Evolutionary conservation across 2,113 vertebrate species (phyloP), one percentile per base, ranked within the genome.

Genomic region (Semnornis frantzii): DNA sequence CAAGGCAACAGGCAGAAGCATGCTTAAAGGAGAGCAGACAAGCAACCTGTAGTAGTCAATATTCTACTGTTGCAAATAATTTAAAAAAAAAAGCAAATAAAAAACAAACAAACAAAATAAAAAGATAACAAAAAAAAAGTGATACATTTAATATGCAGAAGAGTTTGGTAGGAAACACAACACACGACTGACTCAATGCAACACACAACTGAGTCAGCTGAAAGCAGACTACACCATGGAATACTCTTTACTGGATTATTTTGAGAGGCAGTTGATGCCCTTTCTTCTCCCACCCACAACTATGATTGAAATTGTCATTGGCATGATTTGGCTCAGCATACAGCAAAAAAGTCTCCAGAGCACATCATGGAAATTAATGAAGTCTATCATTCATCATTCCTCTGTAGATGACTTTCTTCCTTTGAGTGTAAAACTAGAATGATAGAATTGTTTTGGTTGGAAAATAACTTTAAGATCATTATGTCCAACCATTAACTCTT

Each of bases 271-370:
- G 60, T 6, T 5, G 28, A 14, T 34, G 39, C 5, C 8, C 6
- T 12, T 66, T 46, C 62, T 74, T 62, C 8, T 27, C 20, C 4
- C 9, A 5, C 6, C n/a, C n/a, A 24, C 27, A 76, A 42, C 14
- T 1, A 1, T 3, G 28, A 23, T 1, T 46, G n/a, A 54, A 62
- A 57, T 81, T 85, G 5, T 25, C 18, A 14, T 12, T 4, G 17
- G 17, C 3, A 1, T 8, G 23, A 34, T 0, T 46, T 8, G 44
- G 33, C 7, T 64, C 33, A 78, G 5, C 16, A 28, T 2, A 6
- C 31, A 39, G 12, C 5, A 39, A 69, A 27, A 60, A 44, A 3
- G 17, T 42, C 48, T 8, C 14, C 31, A 72, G 60, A 55, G 7
- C 9, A 46, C 6, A 10, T 33, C 0, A 44, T 0, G 58, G 30